These are phyloP conservation scores for Pseudonaja textilis DNA, from an alignment of 2,113 vertebrate species.

Conservation along the genomic window DNA sequence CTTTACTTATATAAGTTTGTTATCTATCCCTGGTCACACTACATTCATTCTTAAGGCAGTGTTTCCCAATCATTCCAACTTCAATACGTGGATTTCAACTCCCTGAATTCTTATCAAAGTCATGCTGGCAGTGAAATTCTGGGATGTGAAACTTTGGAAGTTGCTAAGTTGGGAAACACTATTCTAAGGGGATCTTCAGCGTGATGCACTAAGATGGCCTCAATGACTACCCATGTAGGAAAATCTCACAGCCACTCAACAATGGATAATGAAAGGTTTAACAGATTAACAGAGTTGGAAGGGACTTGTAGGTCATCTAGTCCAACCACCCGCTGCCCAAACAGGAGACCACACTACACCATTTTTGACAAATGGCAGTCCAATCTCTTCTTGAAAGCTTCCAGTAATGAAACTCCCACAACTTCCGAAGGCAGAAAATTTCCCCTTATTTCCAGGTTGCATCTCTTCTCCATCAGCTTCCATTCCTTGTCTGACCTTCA, in stretches of 20 bases:
- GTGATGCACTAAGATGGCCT: neutral
- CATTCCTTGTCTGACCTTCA: too few species aligned
- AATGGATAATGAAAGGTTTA: neutral
- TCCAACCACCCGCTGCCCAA: accelerated
- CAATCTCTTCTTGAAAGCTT: too few species aligned
- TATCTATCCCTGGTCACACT: neutral
- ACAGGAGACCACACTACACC: too few species aligned
- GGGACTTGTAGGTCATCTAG: too few species aligned
- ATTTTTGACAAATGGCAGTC: too few species aligned
- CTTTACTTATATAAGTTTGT: neutral
- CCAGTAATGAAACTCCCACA: too few species aligned
- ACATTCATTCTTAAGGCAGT: neutral
- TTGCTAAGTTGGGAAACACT: neutral
- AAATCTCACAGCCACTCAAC: neutral
- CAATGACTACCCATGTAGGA: neutral
- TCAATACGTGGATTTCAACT: neutral
- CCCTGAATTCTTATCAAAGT: neutral
- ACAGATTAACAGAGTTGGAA: too few species aligned
- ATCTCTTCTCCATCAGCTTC: too few species aligned
- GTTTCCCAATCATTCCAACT: neutral
- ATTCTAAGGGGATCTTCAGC: neutral
- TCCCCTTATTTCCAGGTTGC: too few species aligned
- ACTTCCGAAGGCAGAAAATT: too few species aligned
- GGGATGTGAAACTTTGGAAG: neutral
- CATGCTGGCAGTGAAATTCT: neutral